These are phyloP conservation scores for Acanthisitta chloris DNA, from an alignment of 2,113 vertebrate genomes.

Conservation along the genomic window DNA sequence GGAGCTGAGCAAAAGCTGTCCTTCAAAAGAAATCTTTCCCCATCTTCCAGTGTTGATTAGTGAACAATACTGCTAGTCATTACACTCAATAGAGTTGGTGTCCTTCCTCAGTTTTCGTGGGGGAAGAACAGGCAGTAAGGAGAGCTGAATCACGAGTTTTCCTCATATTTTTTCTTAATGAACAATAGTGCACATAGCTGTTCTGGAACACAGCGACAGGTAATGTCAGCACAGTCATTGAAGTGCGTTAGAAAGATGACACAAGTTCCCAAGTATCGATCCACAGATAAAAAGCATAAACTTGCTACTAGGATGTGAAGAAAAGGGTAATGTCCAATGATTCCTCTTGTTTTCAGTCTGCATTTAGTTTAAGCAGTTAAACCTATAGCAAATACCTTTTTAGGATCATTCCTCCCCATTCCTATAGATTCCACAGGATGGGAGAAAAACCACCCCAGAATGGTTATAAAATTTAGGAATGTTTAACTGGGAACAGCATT, in stretches of 20 bases:
- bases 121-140: constrained; percentile 12
- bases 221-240: background rate
- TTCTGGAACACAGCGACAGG: background rate
- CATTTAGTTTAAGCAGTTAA: background rate
- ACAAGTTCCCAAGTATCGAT: background rate
- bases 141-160: constrained; percentile 60
- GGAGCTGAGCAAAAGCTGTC: constrained; percentile 45
- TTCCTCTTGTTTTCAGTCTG: background rate
- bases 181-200: background rate
- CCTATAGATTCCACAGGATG: background rate
- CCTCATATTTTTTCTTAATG: constrained; percentile 33
- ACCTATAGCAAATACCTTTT: background rate
- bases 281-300: background rate
- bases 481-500: background rate
- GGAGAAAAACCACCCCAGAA: background rate
- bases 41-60: background rate
- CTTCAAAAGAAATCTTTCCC: constrained; percentile 36
- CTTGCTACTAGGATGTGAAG: background rate
- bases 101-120: constrained; percentile 40
- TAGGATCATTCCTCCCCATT: background rate
- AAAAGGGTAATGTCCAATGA: background rate
- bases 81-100: background rate
- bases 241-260: background rate
- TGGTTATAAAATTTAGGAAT: background rate
- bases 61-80: constrained; percentile 24